A percentile compares a stretch with the other conserved stretches of the same genome.
phyloP scores from a whole-genome alignment of 2,113 vertebrate genomes.

The Lepus timidus region DNA sequence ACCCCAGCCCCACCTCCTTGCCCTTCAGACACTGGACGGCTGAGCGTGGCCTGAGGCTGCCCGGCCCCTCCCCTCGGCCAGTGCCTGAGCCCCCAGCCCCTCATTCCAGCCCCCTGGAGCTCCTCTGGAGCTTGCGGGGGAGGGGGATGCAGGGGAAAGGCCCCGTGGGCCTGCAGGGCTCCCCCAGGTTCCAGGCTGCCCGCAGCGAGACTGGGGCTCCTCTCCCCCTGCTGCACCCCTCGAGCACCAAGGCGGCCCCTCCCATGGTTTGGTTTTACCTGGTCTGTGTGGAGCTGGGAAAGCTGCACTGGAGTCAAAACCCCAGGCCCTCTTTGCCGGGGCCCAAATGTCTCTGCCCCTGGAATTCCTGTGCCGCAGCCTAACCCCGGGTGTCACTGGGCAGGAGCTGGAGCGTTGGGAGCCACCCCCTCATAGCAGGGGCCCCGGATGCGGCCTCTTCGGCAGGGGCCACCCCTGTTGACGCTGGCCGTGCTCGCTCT shows the following conservation, averaged over 20 bases:
- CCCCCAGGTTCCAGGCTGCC: neutral
- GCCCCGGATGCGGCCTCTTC: too few species aligned
- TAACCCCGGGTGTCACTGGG: neutral
- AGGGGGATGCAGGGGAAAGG: neutral
- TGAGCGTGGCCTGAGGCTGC: neutral
- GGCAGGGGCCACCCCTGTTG: too few species aligned
- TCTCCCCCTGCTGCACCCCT: too few species aligned
- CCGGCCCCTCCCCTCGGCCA: neutral
- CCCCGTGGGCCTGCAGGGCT: fast-evolving
- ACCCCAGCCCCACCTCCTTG: neutral
- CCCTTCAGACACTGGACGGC: too few species aligned
- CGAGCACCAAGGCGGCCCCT: too few species aligned
- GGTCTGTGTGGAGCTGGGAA: neutral
- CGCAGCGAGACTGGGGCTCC: neutral
- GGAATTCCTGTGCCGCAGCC: neutral
- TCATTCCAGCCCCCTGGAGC: neutral
- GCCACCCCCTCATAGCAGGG: too few species aligned
- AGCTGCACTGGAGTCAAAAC: neutral
- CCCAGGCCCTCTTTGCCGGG: neutral
- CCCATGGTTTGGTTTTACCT: neutral
- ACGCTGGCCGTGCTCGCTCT: neutral
- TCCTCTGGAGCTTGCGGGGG: too few species aligned
- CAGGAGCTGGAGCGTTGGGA: neutral
- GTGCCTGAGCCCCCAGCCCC: neutral
- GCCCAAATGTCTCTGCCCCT: neutral